A percentile compares a stretch with the other conserved stretches of the same genome.
Conservation (phyloP, 2,888 invertebrate genomes). For the Blastobasis adustella region DNA sequence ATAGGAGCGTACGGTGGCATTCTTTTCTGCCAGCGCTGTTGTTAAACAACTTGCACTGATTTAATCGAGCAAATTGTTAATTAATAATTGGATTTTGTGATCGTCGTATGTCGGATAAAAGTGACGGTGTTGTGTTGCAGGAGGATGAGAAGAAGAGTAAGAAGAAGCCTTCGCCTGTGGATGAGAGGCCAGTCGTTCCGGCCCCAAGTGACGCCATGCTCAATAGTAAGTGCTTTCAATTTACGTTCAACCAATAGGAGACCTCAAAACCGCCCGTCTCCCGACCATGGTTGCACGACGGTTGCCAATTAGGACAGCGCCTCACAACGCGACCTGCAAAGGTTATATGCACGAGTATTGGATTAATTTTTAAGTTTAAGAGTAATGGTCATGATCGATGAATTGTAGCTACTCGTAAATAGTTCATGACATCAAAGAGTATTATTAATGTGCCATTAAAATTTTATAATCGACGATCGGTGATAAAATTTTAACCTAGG, state of each 20-base stretch:
- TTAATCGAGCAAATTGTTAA: too few species aligned
- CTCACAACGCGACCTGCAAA: neutral
- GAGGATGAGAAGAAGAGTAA: constrained; percentile 69
- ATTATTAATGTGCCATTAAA: too few species aligned
- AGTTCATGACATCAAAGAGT: too few species aligned
- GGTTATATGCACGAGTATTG: neutral
- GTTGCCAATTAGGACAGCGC: too few species aligned
- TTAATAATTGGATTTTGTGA: too few species aligned
- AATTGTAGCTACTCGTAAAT: too few species aligned
- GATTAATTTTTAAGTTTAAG: too few species aligned
- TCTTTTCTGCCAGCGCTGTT: constrained; percentile 31
- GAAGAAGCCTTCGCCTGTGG: constrained; percentile 57
- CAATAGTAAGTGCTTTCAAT: constrained; percentile 49
- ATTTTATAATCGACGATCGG: too few species aligned
- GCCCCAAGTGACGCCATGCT: constrained; percentile 71
- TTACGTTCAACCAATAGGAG: neutral
- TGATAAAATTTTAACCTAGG: too few species aligned
- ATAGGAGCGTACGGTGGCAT: constrained; percentile 19
- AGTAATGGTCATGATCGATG: too few species aligned
- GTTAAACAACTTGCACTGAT: constrained; percentile 21
- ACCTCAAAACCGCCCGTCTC: neutral
- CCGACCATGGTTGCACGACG: neutral
- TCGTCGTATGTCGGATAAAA: constrained; percentile 46
- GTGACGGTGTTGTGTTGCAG: constrained; percentile 35
- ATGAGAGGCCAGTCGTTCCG: constrained; percentile 62